Percentiles rank a stretch among this genome's conserved stretches.
phyloP scores from a whole-genome alignment of 2,888 invertebrate species.

The Odontocolon sp. region DNA sequence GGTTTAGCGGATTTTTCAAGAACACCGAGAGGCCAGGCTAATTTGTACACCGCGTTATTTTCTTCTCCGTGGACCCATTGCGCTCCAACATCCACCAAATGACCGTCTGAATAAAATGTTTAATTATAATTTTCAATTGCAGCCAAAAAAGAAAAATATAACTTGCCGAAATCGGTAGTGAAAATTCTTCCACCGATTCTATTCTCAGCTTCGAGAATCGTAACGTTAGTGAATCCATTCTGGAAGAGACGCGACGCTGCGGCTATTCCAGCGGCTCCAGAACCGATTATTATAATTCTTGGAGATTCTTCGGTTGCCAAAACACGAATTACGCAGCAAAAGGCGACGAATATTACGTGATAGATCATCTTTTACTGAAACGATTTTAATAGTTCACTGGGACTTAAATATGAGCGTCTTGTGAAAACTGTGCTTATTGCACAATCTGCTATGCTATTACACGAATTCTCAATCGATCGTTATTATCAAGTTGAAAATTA shows the following conservation, averaged over 20 bases:
- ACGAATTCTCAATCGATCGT: too few relatives aligned
- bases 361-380: slow-evolving; percentile 39
- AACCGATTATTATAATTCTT: slow-evolving; percentile 82
- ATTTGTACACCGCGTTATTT: slow-evolving; percentile 67
- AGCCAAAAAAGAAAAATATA: background rate
- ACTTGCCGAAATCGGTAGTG: slow-evolving; percentile 79
- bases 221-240: slow-evolving; percentile 80
- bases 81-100: slow-evolving; percentile 70
- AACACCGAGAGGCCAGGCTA: slow-evolving; percentile 68
- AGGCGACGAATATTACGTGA: slow-evolving; percentile 30
- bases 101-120: slow-evolving; percentile 59
- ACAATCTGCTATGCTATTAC: too few relatives aligned
- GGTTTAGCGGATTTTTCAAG: slow-evolving; percentile 26
- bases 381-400: too few relatives aligned
- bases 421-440: too few relatives aligned
- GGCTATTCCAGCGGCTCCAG: slow-evolving; percentile 83
- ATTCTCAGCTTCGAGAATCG: slow-evolving; percentile 81
- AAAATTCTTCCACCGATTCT: slow-evolving; percentile 81
- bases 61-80: slow-evolving; percentile 73
- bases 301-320: slow-evolving; percentile 28
- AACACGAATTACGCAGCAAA: slow-evolving; percentile 6
- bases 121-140: background rate
- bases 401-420: too few relatives aligned
- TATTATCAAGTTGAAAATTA: too few relatives aligned
- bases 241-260: slow-evolving; percentile 82